These are phyloP conservation scores for Mystacides longicornis DNA, from an alignment of 2,888 invertebrate species.

Conservation along the genomic window DNA sequence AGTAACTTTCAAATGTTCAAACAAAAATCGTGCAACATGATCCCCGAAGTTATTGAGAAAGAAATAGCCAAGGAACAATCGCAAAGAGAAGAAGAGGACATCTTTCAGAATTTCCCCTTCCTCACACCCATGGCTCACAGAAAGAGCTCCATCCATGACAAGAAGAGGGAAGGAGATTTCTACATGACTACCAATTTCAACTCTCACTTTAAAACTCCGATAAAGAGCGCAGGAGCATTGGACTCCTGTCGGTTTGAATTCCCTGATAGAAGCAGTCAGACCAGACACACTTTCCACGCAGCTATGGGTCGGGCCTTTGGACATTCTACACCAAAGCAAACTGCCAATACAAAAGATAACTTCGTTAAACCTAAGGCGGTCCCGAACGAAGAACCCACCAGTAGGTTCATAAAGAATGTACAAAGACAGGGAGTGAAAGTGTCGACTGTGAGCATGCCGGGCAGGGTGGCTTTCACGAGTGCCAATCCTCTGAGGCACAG, in stretches of 20 bases:
- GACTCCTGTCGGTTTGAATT: slow-evolving; percentile 30
- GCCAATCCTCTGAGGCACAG: slow-evolving; percentile 35
- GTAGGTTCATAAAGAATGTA: slow-evolving; percentile 2
- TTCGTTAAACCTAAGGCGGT: slow-evolving; percentile 3
- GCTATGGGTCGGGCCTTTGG: not conserved
- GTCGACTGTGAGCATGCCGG: slow-evolving; percentile 17
- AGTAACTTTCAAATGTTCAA: slow-evolving; percentile 45
- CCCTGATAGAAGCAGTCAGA: not conserved
- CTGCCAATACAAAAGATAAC: slow-evolving; percentile 1
- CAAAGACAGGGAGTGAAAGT: slow-evolving; percentile 21
- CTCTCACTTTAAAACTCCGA: slow-evolving; percentile 28
- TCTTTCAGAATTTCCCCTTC: slow-evolving; percentile 51
- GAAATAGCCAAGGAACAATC: slow-evolving; percentile 27
- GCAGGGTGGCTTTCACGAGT: slow-evolving; percentile 22
- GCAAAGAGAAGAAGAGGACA: slow-evolving; percentile 35
- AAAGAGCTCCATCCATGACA: slow-evolving; percentile 39
- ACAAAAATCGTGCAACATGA: slow-evolving; percentile 45
- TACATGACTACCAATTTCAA: slow-evolving; percentile 42
- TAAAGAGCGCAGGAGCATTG: slow-evolving; percentile 24
- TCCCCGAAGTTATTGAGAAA: slow-evolving; percentile 39
- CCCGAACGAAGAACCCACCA: slow-evolving; percentile 1
- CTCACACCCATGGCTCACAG: slow-evolving; percentile 52
- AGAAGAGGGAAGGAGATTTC: slow-evolving; percentile 43
- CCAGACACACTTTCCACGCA: slow-evolving; percentile 2
- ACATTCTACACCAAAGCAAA: slow-evolving; percentile 36